These are phyloP conservation scores for Lepidurus packardi DNA, from an alignment of 1,140 invertebrate species.

Conservation along the genomic window DNA sequence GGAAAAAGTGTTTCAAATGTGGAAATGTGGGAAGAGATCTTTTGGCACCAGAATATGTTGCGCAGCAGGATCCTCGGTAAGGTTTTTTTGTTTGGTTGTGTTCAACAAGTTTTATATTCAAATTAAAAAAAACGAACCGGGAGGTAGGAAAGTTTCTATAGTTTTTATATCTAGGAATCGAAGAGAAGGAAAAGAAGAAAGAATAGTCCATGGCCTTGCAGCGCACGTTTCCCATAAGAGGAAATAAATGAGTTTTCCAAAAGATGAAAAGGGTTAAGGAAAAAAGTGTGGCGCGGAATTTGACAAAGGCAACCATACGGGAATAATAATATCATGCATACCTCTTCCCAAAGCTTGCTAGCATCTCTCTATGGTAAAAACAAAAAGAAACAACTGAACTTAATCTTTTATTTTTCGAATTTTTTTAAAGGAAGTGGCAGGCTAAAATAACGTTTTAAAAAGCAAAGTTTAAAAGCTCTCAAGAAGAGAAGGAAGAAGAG, in stretches of 20 bases:
- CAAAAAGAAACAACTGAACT: background rate
- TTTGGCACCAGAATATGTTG: slow-evolving; percentile 16
- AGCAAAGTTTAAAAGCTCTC: background rate
- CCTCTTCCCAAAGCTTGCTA: background rate
- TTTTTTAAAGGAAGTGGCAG: background rate
- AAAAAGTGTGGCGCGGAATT: slow-evolving; percentile 8
- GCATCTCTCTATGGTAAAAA: background rate
- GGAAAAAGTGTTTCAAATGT: too few species aligned
- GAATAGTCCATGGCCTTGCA: slow-evolving; percentile 12
- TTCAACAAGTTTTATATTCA: slow-evolving; percentile 20
- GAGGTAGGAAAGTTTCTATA: slow-evolving; percentile 1
- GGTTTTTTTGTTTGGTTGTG: slow-evolving; percentile 4
- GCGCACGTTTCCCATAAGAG: slow-evolving; percentile 7
- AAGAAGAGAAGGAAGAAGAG: background rate
- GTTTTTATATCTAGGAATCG: slow-evolving; percentile 18
- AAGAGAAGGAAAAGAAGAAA: background rate
- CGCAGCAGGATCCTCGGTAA: background rate
- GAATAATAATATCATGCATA: slow-evolving; percentile 20
- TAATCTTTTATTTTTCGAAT: slow-evolving; percentile 10
- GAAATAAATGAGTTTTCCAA: slow-evolving; percentile 19
- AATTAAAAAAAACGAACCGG: slow-evolving; percentile 4
- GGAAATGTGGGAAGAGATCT: slow-evolving; percentile 13
- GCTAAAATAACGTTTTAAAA: background rate
- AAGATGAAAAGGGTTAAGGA: slow-evolving; percentile 2
- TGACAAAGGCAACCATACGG: slow-evolving; percentile 5